These are phyloP conservation scores for Myotis myotis DNA, from an alignment of 2,797 vertebrate species.

Conservation along the genomic window DNA sequence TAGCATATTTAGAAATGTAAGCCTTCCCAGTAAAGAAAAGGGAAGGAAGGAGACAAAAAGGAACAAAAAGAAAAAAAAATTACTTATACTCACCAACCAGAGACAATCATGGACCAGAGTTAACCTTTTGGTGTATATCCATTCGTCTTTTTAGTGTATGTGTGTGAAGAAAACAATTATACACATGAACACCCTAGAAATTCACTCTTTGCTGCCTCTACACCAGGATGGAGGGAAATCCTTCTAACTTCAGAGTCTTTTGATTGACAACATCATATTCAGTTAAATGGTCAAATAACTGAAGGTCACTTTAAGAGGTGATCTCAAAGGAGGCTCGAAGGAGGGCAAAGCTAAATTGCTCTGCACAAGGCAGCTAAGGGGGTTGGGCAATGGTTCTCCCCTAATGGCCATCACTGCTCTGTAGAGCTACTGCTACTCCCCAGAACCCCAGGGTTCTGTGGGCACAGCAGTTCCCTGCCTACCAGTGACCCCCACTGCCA, in stretches of 20 bases:
- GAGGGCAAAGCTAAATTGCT: background rate
- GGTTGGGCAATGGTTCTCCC: background rate
- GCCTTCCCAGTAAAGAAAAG: background rate
- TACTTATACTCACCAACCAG: background rate
- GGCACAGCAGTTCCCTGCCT: background rate
- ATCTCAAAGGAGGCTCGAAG: background rate
- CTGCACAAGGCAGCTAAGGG: background rate
- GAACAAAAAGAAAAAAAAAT: background rate
- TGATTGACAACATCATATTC: background rate
- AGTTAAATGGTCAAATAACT: background rate
- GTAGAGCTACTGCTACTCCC: background rate
- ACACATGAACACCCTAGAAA: background rate
- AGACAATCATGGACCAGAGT: background rate
- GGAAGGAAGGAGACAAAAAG: background rate
- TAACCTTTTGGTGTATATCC: background rate
- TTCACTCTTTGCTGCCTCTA: background rate
- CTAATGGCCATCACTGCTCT: background rate
- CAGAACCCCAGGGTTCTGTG: background rate
- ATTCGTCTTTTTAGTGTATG: background rate
- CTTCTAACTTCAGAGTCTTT: background rate
- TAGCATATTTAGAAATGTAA: conserved; percentile 1
- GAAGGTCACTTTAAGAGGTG: background rate
- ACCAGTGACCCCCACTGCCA: too few relatives aligned
- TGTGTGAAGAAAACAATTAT: background rate
- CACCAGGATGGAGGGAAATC: background rate